Base-by-base conservation (phyloP, 2,888 invertebrate species). In the Noctua janthe region DNA sequence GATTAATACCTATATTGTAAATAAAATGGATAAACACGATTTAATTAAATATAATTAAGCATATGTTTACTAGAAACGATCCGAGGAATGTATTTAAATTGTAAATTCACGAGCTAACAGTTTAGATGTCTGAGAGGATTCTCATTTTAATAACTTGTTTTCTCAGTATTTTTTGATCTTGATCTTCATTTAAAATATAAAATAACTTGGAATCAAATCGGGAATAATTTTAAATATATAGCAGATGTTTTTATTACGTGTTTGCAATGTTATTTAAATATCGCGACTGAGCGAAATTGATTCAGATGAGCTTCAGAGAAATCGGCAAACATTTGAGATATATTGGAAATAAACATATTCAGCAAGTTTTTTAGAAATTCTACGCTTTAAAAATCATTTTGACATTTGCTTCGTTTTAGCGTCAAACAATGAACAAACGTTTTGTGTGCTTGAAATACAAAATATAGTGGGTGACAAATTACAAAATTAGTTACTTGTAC, bases 1-100 rank as follows among this genome's bases (percentile, higher is more conserved):
- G 51, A 80, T 73, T 15, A 79, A 83, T 74, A 29, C 29, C 29
- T 29, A 73, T 43, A 78, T 67, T 56, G 17, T 73, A 71, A 82
- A 81, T 82, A 79, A 81, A 88, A 83, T 77, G 43, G 69, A 80
- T 83, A 88, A 81, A n/a, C 59, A 72, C 10, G 75, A 76, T 80
- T 86, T 73, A 78, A 84, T 86, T 70, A 73, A 43, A 49, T 49
- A 49, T 73, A 54, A 47, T 47, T 47, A 47, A 47, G 47, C 47
- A 47, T 47, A 75, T 81, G 69, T 81, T 77, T 77, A 80, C 29
- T 49, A 81, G 74, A 83, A 74, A 83, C 59, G 62, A 71, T 67
- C 29, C 70, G 35, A 62, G 74, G 74, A 81, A 80, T 78, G 23
- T 76, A 88, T 88, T 88, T 87, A 80, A 87, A 88, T 85, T 88